phyloP scores from a whole-genome alignment of 2,888 invertebrate species.

The Lampropteryx suffumata region DNA sequence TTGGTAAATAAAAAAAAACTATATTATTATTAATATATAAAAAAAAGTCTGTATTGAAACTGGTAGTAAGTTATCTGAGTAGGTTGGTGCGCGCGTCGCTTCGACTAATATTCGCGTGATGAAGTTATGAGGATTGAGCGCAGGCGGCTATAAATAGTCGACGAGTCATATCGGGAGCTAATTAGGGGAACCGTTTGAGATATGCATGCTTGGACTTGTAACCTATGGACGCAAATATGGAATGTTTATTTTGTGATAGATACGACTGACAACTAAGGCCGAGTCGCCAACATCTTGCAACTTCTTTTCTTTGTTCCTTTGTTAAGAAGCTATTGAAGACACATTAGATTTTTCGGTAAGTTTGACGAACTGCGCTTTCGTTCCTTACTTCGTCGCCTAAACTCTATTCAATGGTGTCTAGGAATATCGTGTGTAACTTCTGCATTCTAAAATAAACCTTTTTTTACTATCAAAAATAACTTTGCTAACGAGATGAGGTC shows the following conservation, averaged over 20 bases:
- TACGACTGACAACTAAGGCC: no score
- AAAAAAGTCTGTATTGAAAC: conserved; percentile 63
- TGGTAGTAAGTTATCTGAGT: conserved; percentile 55
- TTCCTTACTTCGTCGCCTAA: no score
- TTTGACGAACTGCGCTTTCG: no score
- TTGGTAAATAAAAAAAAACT: conserved; percentile 72
- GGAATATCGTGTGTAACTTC: no score
- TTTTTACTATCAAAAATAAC: neutral
- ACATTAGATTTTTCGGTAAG: no score
- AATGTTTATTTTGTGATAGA: no score
- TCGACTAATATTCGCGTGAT: conserved; percentile 28
- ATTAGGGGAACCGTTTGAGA: conserved; percentile 45
- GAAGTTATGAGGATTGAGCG: conserved; percentile 36
- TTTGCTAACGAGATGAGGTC: neutral
- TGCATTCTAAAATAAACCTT: no score
- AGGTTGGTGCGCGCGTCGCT: conserved; percentile 43
- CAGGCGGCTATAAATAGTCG: conserved; percentile 56
- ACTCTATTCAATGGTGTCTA: no score
- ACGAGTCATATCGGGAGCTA: conserved; percentile 51
- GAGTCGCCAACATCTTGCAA: no score
- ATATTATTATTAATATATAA: conserved; percentile 63
- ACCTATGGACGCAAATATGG: conserved; percentile 28
- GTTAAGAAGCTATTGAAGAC: no score
- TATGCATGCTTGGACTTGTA: conserved; percentile 30
- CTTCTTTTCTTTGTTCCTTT: no score